Base-by-base conservation (phyloP, 2,113 vertebrate species). In the Tachysurus fulvidraco region DNA sequence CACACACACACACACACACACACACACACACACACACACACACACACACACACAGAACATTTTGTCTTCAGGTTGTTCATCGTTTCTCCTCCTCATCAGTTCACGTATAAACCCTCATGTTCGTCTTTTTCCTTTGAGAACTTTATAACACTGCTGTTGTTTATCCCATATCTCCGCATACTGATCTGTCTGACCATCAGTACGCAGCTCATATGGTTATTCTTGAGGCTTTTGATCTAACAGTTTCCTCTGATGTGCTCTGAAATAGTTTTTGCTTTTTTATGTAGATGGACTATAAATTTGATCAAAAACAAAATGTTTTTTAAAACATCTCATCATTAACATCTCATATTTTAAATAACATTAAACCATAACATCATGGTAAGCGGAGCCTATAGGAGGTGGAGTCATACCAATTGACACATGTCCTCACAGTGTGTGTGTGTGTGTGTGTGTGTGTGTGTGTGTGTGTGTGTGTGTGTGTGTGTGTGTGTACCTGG, bases 401-500 rank as follows among this genome's bases (percentile, higher is more conserved):
- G 41, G 69, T 36, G 36, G 30, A 69, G 30, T 69, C 14, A 36
- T 4, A 3, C 0, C n/a, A 67, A 30, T 7, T 28, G 28, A 21
- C 16, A 44, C 21, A 52, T 50, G 44, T 14, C 46, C 11, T 14
- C 23, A 14, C 69, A 41, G 44, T 44, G 17, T 44, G 67, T 44
- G 36, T 71, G 44, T 44, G 17, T 44, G 67, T 44, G 36, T 71
- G 36, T 69, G 30, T 60, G 36, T 81, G 44, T 74, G 81, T 82
- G 62, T 64, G 41, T 77, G n/a, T 83, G 62, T 83, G 82, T 76
- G 60, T 86, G 76, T 74, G 71, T 77, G 62, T 71, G 71, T 81
- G 64, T 87, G 74, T 83, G 41, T 85, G 82, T 64, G 59, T 83
- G 77, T 64, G 0, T 87, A 99, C 98, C 98, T 98, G 98, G 98